Evolutionary conservation across 2,888 invertebrate species (phyloP), one percentile per base, ranked within the genome.

Genomic region (Iselma pallidipennis): DNA sequence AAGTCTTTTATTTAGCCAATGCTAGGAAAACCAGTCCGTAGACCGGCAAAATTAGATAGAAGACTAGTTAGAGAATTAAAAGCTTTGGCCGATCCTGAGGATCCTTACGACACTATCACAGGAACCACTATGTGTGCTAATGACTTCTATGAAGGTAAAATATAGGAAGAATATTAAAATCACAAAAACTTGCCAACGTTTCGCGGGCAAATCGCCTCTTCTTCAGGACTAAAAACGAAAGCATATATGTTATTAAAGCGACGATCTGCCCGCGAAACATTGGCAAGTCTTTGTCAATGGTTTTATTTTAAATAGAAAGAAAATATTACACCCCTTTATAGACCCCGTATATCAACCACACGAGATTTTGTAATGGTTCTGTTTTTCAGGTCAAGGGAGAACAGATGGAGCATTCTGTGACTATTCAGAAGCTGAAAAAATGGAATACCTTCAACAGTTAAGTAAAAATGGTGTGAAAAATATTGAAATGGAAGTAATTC

Each of bases 351-450:
- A n/a, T n/a, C n/a, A n/a, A n/a, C n/a, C n/a, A n/a, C n/a, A n/a
- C n/a, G n/a, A n/a, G n/a, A n/a, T n/a, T n/a, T n/a, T n/a, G n/a
- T n/a, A n/a, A n/a, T n/a, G n/a, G n/a, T n/a, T 59, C 49, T 59
- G 51, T 42, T 45, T 69, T 59, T 45, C 62, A 94, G 94, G 96
- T 28, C 98, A 98, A 83, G 97, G 95, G 16, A 88, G 98, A 45
- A 83, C 96, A 68, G 98, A 98, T 80, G 98, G 98, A 1, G 97
- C 97, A 4, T 97, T 98, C 83, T 98, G 98, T 81, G 95, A 96
- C 74, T 97, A 94, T 83, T 88, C 88, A 2, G 92, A 94, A 77
- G 82, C 86, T n/a, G 96, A 98, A 67, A 97, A 96, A 82, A 89
- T 94, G 87, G 89, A 89, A 51, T 98, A 95, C 79, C 83, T 98